Conservation (phyloP, 2,113 vertebrate species). For the Mirounga angustirostris region DNA sequence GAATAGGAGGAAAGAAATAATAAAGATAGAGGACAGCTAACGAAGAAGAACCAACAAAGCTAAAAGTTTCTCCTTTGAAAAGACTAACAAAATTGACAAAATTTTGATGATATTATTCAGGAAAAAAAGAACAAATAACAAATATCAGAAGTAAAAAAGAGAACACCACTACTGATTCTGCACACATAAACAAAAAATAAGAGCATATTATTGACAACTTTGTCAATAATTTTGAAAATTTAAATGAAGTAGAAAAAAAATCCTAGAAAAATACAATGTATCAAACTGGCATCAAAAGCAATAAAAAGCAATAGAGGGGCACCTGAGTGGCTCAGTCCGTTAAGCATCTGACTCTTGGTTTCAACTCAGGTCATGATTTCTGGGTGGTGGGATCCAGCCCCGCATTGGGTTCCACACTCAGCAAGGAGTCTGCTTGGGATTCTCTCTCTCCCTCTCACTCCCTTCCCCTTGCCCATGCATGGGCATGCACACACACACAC, state of each 20-base stretch:
- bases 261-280: background rate
- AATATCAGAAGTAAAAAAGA: background rate
- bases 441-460: background rate
- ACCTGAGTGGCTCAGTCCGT: background rate
- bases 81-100: background rate
- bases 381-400: too few relatives aligned
- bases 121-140: background rate
- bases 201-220: background rate
- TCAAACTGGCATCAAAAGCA: background rate
- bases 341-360: background rate
- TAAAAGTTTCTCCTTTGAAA: background rate
- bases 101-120: background rate
- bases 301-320: too few relatives aligned
- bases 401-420: background rate
- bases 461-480: background rate
- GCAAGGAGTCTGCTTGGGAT: background rate
- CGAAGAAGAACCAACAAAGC: background rate
- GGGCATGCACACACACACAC: accelerated
- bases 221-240: background rate
- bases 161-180: background rate
- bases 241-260: background rate
- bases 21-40: background rate
- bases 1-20: background rate
- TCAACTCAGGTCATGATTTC: background rate
- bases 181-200: background rate